Conservation (phyloP, 2,797 vertebrate species). For the Podarcis siculus region DNA sequence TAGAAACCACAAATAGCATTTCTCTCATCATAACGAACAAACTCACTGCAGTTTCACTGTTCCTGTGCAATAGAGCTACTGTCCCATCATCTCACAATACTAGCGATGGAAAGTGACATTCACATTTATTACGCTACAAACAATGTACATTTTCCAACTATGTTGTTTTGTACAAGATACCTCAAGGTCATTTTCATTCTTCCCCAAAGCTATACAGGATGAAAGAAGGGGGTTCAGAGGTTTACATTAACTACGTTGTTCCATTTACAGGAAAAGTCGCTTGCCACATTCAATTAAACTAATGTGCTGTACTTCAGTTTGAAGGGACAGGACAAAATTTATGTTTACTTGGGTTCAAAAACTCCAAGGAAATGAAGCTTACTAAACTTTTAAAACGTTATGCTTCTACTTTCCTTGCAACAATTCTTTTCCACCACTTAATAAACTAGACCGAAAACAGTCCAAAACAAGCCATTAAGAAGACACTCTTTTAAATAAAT, state of each 20-base stretch:
- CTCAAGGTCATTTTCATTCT: background rate
- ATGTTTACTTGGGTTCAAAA: slow-evolving; percentile 7
- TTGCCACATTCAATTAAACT: background rate
- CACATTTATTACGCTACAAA: background rate
- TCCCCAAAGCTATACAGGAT: background rate
- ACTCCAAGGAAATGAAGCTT: background rate
- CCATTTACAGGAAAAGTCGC: background rate
- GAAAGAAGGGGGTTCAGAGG: background rate
- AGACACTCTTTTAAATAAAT: background rate
- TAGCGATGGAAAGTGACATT: background rate
- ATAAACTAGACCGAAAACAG: background rate
- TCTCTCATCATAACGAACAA: background rate
- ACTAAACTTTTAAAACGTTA: background rate
- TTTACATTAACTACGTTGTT: background rate
- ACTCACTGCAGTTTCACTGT: background rate
- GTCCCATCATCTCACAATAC: background rate
- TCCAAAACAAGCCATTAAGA: background rate
- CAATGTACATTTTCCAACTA: background rate
- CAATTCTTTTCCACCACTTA: background rate
- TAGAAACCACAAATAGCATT: background rate
- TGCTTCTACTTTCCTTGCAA: background rate
- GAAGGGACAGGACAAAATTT: background rate
- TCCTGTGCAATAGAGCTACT: background rate
- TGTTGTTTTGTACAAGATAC: background rate
- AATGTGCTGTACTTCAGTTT: background rate